Evolutionary conservation across 2,797 vertebrate genomes (phyloP).

Genomic region (Dendrocincla tyrannina): DNA sequence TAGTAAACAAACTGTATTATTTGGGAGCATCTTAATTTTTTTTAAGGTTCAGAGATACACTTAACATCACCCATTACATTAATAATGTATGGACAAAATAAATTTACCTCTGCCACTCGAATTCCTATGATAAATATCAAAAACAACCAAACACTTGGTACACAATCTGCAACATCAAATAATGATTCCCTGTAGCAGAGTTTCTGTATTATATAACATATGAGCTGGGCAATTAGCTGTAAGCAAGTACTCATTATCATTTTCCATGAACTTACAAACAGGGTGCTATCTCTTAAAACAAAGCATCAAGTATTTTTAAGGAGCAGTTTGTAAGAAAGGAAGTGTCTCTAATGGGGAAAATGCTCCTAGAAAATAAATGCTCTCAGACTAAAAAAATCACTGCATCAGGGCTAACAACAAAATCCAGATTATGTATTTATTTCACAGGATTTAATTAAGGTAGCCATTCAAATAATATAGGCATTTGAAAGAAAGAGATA

Average conservation of each 20-base stretch:
- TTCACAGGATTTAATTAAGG: not conserved
- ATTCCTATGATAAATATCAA: not conserved
- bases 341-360: not conserved
- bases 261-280: not conserved
- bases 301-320: not conserved
- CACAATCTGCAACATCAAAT: not conserved
- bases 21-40: not conserved
- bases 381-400: not conserved
- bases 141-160: not conserved
- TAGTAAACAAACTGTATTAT: not conserved
- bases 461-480: not conserved
- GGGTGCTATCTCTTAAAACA: not conserved
- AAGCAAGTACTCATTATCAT: not conserved
- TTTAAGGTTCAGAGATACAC: not conserved
- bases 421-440: not conserved
- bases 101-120: not conserved
- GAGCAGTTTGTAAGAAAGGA: not conserved
- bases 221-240: not conserved
- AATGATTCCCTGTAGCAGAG: not conserved
- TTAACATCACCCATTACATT: not conserved
- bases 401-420: not conserved
- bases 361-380: not conserved
- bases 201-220: not conserved
- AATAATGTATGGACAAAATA: not conserved
- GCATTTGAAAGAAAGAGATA: not conserved